Base-by-base conservation (phyloP, 2,797 vertebrate genomes). In the Molossus molossus region DNA sequence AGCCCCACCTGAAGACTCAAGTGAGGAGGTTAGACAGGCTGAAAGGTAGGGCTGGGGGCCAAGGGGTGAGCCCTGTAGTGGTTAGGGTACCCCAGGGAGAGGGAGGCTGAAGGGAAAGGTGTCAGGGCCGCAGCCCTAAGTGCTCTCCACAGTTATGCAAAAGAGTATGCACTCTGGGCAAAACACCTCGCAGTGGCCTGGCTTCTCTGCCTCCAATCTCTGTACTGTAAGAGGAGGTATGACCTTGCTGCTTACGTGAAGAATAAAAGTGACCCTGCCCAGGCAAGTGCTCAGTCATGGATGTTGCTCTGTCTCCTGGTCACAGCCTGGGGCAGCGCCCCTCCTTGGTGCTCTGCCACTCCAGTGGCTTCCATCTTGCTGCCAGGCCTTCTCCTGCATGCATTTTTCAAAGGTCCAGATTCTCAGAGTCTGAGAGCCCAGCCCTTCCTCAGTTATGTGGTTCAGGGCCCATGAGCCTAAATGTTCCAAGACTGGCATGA, bases 241-340 rank as follows among this genome's bases (percentile, higher is more conserved):
- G 0, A 23, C 6, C 18, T 29, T 13, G 1, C 12, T 82, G 57
- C 21, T 27, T 14, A 37, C 0, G 4, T 20, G 20, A 1, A 1
- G 14, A 25, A 45, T 29, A 55, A n/a, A 55, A 15, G 33, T 11
- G 33, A 50, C 8, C 45, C 50, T 57, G n/a, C 17, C 50, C 13
- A 1, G 6, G 29, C 11, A 18, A 18, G 37, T 20, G 11, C 8
- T 55, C 0, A 13, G 50, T n/a, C 58, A 14, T n/a, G 0, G 20
- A 11, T 5, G 20, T 58, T 11, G 9, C 48, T 21, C 14, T 0
- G 10, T n/a, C 12, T 9, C 60, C 33, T 2, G 10, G 48, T 67
- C 48, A 65, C 48, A 1, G 33, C 20, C 57, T 3, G 10, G 0
- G 10, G 55, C 20, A 64, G 55, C 0, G 0, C 0, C 4, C 25